Evolutionary conservation across 2,888 invertebrate genomes (phyloP), one percentile per base, ranked within the genome.

Genomic region (Agonopterix heracliana): DNA sequence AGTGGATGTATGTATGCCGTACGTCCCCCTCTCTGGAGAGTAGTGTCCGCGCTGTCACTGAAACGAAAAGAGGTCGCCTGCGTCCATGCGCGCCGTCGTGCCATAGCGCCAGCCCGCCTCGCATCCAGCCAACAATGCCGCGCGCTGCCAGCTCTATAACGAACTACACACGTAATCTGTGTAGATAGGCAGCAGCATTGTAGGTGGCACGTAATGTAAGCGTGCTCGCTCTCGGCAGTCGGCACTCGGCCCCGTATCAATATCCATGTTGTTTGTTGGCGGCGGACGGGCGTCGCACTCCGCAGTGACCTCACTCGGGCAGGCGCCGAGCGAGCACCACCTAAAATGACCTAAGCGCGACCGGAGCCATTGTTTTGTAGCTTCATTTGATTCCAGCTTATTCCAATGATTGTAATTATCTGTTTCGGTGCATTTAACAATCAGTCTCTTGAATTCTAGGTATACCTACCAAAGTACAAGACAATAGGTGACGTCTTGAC

Each of bases 11-110:
- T 26, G 26, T 26, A 26, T 17, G 17, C 7, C 26, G 26, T 26
- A 26, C 26, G 26, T 26, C 26, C 26, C 26, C 62, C 65, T 69
- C 71, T 63, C 68, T 66, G 68, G 67, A 72, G 61, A 61, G 60
- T 57, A 56, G 55, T 53, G 62, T 57, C 61, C 59, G 64, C 70
- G 68, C 71, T 76, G 81, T 82, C 78, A 78, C 78, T 82, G 79
- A 78, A 84, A 80, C 71, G 72, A 75, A 87, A 85, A 86, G 84
- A 86, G 86, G 84, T 84, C 86, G 82, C 61, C 26, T 26, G 26
- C 64, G 10, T 17, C n/a, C 71, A 74, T 74, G 78, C 68, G 72
- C 73, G 64, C 74, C 74, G 71, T 76, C 74, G 60, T 66, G 52
- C 53, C 46, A 52, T 42, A 46, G 53, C 45, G 44, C 44, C 26